Conservation (phyloP, 2,113 vertebrate species). For the Labeo rohita region DNA sequence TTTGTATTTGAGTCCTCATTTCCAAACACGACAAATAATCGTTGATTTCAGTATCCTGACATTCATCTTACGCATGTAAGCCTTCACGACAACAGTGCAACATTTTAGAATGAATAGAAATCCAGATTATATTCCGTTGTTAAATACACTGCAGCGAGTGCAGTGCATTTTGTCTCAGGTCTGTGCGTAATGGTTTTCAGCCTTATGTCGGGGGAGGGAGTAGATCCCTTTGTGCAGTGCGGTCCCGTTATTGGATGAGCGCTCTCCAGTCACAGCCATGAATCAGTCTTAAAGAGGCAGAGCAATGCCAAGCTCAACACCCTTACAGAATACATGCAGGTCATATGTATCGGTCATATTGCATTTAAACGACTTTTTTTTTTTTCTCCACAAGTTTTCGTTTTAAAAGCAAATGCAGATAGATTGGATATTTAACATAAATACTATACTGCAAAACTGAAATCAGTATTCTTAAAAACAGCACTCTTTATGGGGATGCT, state of each 20-base stretch:
- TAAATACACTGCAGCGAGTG: not conserved
- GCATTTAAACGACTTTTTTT: not conserved
- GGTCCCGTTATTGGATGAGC: constrained; percentile 69
- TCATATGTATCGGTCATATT: not conserved
- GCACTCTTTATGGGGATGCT: not conserved
- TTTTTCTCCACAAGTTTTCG: not conserved
- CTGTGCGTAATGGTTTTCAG: constrained; percentile 64
- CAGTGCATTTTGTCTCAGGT: constrained; percentile 56
- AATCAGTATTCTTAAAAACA: not conserved
- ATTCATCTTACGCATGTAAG: constrained; percentile 18
- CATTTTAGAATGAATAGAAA: not conserved
- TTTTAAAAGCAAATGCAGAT: not conserved
- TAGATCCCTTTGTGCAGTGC: constrained; percentile 68
- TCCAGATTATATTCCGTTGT: not conserved
- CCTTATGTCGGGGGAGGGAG: constrained; percentile 68
- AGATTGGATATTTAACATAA: not conserved
- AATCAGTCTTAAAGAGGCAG: constrained; percentile 52
- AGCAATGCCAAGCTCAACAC: not conserved
- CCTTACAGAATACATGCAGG: not conserved
- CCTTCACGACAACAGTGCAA: not conserved
- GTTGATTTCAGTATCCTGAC: constrained; percentile 26
- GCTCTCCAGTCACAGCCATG: constrained; percentile 48
- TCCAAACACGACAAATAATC: constrained; percentile 46
- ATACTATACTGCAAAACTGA: not conserved
- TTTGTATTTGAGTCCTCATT: constrained; percentile 55